phyloP scores from a whole-genome alignment of 2,888 invertebrate species.

The Aleiodes alternator region DNA sequence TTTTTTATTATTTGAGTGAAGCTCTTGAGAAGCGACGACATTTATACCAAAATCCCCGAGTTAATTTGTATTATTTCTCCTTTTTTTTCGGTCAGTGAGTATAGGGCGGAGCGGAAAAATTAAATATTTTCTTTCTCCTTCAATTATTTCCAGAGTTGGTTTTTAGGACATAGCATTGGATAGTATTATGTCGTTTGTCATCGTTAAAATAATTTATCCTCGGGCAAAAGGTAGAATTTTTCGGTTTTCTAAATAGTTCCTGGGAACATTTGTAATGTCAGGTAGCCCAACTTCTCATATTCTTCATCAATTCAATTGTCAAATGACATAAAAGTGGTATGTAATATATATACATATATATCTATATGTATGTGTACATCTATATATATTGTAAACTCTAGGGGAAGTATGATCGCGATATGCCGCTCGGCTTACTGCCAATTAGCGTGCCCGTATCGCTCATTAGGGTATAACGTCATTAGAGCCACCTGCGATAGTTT shows the following conservation, averaged over 20 bases:
- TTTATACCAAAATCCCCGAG: conserved; percentile 53
- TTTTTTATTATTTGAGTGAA: conserved; percentile 39
- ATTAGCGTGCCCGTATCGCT: conserved; percentile 71
- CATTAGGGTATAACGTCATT: conserved; percentile 68
- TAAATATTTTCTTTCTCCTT: conserved; percentile 61
- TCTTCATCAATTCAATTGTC: conserved; percentile 48
- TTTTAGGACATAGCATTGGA: conserved; percentile 12
- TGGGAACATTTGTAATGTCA: conserved; percentile 32
- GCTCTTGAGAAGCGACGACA: conserved; percentile 56
- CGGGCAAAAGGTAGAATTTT: conserved; percentile 52
- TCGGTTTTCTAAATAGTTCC: conserved; percentile 23
- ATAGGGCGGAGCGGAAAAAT: conserved; percentile 66
- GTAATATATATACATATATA: conserved; percentile 6
- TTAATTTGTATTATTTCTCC: conserved; percentile 44
- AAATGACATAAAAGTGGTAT: conserved; percentile 43
- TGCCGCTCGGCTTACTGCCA: conserved; percentile 66
- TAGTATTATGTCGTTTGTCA: conserved; percentile 64
- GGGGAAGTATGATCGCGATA: conserved; percentile 43
- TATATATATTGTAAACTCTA: conserved; percentile 11
- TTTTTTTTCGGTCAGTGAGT: conserved; percentile 54
- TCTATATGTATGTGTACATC: conserved; percentile 9
- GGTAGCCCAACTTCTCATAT: conserved; percentile 45
- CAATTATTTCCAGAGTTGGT: conserved; percentile 3
- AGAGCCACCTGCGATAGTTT: conserved; percentile 66
- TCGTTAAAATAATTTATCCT: conserved; percentile 68